Base-by-base conservation (phyloP, 2,113 vertebrate species). In the Rhizomys pruinosus region DNA sequence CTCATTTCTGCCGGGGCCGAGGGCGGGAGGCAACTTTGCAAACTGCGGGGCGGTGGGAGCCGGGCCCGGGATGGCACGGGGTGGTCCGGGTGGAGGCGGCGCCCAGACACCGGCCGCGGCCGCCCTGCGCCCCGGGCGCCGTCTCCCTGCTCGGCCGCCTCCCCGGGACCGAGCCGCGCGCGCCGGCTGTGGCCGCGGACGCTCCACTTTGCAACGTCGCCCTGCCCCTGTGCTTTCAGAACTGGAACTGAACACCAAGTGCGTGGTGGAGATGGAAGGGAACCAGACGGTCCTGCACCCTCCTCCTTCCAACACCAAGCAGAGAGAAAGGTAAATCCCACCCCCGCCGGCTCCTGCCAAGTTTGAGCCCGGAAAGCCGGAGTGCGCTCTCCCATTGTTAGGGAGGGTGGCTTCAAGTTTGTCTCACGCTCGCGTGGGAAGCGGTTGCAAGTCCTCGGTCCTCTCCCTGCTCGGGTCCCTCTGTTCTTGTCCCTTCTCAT, bases 231-330 rank as follows among this genome's bases (percentile, higher is more conserved):
- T 93, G 96, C 96, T 98, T 98, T 88, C 98, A 99, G 99, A 99
- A 98, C 98, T 99, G 97, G 99, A 99, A 89, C 98, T 99, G 98
- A 99, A 99, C 97, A 99, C 99, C 95, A 99, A 99, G 98, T 99
- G 99, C 97, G 98, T 99, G 97, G 99, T 99, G 98, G 99, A 99
- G 79, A 99, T 99, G 99, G 99, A 99, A 97, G 99, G 99, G 95
- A 99, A 99, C 95, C 99, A 99, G 92, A 99, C 99, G 2, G 98
- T 99, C 76, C 98, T 99, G 87, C 98, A 99, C 98, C 98, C 99
- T 39, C 99, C 99, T 84, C 99, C 99, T 93, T 97, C 98, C 52
- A 98, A 98, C 97, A 96, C 93, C 64, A 99, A 99, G 91, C 98
- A 98, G 97, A 99, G 99, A 97, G 99, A 99, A 92, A 99, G 99